Conservation (phyloP, 2,113 vertebrate species). For the Vicugna pacos region DNA sequence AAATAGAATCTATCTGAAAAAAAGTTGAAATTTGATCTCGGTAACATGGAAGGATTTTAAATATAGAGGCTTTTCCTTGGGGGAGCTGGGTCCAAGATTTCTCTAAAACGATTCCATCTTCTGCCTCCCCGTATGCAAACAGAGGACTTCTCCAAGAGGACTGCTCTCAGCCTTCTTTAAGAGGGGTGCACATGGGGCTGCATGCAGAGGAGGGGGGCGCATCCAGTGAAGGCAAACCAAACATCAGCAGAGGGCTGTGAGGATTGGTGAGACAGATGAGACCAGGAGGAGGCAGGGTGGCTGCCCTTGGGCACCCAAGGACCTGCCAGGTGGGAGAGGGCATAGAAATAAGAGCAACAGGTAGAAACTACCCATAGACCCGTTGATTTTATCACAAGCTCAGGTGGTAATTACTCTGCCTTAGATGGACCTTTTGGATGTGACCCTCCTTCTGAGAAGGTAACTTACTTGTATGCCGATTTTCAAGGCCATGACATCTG, state of each 20-base stretch:
- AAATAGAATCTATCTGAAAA: neutral
- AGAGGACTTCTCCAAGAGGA: neutral
- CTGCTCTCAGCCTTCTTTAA: neutral
- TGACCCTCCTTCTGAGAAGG: neutral
- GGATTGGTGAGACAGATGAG: neutral
- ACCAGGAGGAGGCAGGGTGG: too few species aligned
- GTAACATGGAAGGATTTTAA: neutral
- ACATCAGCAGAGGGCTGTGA: neutral
- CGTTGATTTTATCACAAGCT: neutral
- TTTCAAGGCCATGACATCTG: neutral
- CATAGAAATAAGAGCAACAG: neutral
- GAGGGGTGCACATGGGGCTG: neutral
- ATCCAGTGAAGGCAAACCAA: neutral
- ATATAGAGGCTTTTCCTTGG: constrained; percentile 6
- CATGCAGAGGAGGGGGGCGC: neutral
- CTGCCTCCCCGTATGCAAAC: neutral
- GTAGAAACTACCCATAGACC: neutral
- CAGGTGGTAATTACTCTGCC: neutral
- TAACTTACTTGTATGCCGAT: neutral
- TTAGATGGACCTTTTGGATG: neutral
- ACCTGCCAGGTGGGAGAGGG: neutral
- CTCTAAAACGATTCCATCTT: neutral
- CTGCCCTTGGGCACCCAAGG: rapidly evolving
- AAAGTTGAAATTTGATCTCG: constrained; percentile 1
- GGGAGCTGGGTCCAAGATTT: neutral